These are phyloP conservation scores for Equus quagga DNA, from an alignment of 2,113 vertebrate genomes.

Conservation along the genomic window DNA sequence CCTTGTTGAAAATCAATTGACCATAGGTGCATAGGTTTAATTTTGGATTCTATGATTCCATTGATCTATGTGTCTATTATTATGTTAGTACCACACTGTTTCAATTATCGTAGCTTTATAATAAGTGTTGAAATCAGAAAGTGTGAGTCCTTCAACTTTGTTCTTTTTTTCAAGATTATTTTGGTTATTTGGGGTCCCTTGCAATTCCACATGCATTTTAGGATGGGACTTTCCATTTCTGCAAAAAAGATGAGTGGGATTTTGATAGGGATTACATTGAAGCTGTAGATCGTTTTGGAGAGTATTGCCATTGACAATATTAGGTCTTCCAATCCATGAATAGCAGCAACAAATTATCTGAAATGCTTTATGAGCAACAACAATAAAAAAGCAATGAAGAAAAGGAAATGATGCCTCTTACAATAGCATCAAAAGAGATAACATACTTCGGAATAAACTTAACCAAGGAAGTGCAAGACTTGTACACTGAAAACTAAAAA, in stretches of 20 bases:
- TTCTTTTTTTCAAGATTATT: neutral
- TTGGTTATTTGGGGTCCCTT: neutral
- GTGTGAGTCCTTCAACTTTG: neutral
- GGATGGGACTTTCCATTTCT: neutral
- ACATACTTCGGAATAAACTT: neutral
- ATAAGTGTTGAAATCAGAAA: neutral
- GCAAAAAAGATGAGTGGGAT: neutral
- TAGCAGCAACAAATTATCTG: neutral
- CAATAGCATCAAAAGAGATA: neutral
- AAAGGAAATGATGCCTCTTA: neutral
- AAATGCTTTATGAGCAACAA: neutral
- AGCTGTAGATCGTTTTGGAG: neutral
- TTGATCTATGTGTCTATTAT: neutral
- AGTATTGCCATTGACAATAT: neutral
- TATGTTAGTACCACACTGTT: neutral
- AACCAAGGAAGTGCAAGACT: neutral
- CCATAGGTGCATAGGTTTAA: neutral
- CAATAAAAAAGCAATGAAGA: neutral
- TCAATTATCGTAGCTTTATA: conserved; percentile 25
- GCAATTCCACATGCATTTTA: neutral
- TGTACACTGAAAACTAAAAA: neutral
- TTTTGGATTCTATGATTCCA: neutral
- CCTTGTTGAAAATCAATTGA: neutral
- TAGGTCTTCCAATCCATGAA: neutral
- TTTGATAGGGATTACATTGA: neutral